Evolutionary conservation across 2,113 vertebrate genomes (phyloP).

Genomic region (Myrmophylax atrothorax): DNA sequence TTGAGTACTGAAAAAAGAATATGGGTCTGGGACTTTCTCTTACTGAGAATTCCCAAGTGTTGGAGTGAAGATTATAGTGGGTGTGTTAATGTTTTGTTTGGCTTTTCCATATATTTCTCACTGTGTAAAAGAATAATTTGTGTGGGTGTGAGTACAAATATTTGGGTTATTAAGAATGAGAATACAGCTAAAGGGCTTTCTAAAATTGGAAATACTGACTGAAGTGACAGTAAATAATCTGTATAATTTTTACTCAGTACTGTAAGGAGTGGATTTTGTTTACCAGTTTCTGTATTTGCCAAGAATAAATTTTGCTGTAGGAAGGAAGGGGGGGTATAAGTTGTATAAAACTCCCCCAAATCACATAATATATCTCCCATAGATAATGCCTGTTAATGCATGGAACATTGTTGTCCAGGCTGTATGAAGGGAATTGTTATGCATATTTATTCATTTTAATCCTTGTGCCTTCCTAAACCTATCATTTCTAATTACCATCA

Average conservation of each 20-base stretch:
- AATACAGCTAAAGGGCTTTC: neutral
- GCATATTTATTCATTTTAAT: neutral
- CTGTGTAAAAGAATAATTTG: neutral
- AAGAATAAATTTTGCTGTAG: neutral
- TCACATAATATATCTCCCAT: neutral
- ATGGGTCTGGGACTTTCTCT: neutral
- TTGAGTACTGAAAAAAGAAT: neutral
- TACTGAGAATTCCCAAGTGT: neutral
- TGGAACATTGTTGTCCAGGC: neutral
- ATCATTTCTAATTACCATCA: neutral
- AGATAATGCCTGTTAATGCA: neutral
- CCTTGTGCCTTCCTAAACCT: neutral
- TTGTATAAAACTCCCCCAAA: neutral
- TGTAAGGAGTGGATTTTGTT: neutral
- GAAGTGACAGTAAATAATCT: neutral
- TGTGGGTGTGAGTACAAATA: neutral
- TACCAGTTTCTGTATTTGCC: neutral
- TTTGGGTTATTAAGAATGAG: neutral
- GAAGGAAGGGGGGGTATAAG: accelerated
- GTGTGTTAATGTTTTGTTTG: neutral
- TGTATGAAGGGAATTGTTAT: neutral
- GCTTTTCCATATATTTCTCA: neutral
- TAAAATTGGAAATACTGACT: neutral
- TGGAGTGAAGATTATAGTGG: neutral
- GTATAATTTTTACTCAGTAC: neutral